phyloP scores from a whole-genome alignment of 2,797 vertebrate genomes.

The Syngnathus acus region DNA sequence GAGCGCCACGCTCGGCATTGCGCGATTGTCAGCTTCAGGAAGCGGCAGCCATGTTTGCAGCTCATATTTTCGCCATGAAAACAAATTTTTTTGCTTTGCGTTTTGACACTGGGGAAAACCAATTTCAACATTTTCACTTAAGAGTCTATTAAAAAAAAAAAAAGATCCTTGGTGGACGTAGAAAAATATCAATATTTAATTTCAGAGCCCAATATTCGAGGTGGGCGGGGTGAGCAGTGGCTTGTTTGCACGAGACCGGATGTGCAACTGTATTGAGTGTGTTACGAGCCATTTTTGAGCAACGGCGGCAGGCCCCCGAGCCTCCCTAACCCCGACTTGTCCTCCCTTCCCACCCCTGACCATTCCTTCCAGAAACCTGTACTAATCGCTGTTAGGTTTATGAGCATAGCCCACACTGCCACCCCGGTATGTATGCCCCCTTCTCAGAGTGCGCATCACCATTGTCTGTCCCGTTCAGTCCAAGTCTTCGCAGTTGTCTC shows the following conservation, averaged over 20 bases:
- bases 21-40: constrained; percentile 4
- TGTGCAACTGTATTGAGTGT: background rate
- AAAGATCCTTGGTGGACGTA: too few species aligned
- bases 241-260: background rate
- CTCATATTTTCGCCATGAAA: background rate
- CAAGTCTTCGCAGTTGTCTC: background rate
- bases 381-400: constrained; percentile 99
- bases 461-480: constrained; percentile 1
- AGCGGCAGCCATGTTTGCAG: constrained; percentile 40
- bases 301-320: background rate
- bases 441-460: background rate
- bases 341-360: constrained; percentile 66
- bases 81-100: background rate
- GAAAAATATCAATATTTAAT: too few species aligned
- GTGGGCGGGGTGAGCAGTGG: background rate
- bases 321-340: constrained; percentile 62
- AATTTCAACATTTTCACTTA: too few species aligned
- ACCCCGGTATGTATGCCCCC: constrained; percentile 89
- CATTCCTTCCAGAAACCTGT: constrained; percentile 90
- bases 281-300: background rate
- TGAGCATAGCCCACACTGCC: constrained; percentile 93
- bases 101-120: too few species aligned
- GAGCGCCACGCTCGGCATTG: constrained; percentile 22
- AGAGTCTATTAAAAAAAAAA: too few species aligned
- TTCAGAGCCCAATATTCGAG: too few species aligned